Evolutionary conservation across 2,888 invertebrate genomes (phyloP).

Genomic region (Neria commutata): DNA sequence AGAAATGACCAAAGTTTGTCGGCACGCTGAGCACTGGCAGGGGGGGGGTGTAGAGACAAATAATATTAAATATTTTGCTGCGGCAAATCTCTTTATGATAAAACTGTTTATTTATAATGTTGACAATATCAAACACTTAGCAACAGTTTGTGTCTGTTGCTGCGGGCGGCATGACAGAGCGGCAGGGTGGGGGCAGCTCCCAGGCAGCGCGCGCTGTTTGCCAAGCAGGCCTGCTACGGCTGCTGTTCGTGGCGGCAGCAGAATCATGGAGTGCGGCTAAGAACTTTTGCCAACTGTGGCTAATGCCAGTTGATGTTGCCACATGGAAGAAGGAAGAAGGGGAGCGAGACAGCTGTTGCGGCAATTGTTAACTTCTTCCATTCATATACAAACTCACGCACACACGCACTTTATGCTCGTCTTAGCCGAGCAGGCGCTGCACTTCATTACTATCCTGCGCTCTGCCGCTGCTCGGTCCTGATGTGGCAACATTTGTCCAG

Average conservation of each 20-base stretch:
- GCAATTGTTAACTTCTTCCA: conserved; percentile 7
- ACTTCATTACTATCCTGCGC: conserved; percentile 51
- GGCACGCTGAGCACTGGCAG: no score
- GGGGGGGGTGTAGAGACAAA: not conserved
- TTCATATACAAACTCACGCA: no score
- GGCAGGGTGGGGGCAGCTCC: conserved; percentile 15
- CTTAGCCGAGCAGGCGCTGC: conserved; percentile 15
- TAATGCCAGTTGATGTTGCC: conserved; percentile 48
- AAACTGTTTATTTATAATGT: conserved; percentile 43
- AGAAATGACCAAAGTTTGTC: conserved; percentile 3
- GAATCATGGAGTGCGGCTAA: conserved; percentile 47
- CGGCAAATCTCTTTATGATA: conserved; percentile 52
- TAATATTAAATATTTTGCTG: conserved; percentile 36
- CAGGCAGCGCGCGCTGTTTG: conserved; percentile 10
- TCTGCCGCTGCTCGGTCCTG: no score
- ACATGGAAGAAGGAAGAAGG: conserved; percentile 9
- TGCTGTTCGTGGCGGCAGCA: conserved; percentile 22
- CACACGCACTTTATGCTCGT: no score
- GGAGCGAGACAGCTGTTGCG: conserved; percentile 35
- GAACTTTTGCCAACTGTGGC: conserved; percentile 41
- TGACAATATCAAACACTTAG: conserved; percentile 41
- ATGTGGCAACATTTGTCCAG: conserved; percentile 42
- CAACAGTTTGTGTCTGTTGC: conserved; percentile 12
- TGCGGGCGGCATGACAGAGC: no score
- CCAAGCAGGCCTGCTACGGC: conserved; percentile 14